Evolutionary conservation across 2,888 invertebrate species (phyloP).

Genomic region (Euphydryas editha): DNA sequence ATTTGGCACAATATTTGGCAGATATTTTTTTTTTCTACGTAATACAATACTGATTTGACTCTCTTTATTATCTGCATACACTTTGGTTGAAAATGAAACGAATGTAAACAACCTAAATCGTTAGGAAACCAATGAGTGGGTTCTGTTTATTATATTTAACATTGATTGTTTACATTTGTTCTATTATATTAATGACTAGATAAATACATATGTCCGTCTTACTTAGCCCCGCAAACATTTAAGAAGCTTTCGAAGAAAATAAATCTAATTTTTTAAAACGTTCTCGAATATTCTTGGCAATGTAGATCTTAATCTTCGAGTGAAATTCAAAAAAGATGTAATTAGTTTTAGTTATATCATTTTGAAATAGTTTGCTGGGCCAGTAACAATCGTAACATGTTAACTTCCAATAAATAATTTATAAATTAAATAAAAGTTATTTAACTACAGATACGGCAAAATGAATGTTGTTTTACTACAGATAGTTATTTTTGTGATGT

Average conservation of each 20-base stretch:
- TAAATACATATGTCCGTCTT: slow-evolving; percentile 24
- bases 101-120: slow-evolving; percentile 36
- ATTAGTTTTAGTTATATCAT: neutral
- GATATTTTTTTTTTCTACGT: slow-evolving; percentile 44
- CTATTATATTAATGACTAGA: slow-evolving; percentile 39
- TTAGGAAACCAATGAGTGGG: neutral
- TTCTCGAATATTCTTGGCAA: neutral
- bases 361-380: neutral
- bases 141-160: slow-evolving; percentile 4
- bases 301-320: neutral
- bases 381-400: slow-evolving; percentile 12
- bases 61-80: slow-evolving; percentile 32
- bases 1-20: slow-evolving; percentile 78
- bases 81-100: slow-evolving; percentile 28
- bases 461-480: slow-evolving; percentile 15
- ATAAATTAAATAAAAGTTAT: neutral
- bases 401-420: slow-evolving; percentile 15
- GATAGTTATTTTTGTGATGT: slow-evolving; percentile 11
- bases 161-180: slow-evolving; percentile 40
- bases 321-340: neutral
- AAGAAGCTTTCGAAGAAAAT: slow-evolving; percentile 24
- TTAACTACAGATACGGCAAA: slow-evolving; percentile 6
- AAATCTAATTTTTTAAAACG: neutral
- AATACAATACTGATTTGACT: slow-evolving; percentile 44
- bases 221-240: slow-evolving; percentile 28